Base-by-base conservation (phyloP, 1,140 invertebrate genomes). In the Proctacanthus coquilletti region DNA sequence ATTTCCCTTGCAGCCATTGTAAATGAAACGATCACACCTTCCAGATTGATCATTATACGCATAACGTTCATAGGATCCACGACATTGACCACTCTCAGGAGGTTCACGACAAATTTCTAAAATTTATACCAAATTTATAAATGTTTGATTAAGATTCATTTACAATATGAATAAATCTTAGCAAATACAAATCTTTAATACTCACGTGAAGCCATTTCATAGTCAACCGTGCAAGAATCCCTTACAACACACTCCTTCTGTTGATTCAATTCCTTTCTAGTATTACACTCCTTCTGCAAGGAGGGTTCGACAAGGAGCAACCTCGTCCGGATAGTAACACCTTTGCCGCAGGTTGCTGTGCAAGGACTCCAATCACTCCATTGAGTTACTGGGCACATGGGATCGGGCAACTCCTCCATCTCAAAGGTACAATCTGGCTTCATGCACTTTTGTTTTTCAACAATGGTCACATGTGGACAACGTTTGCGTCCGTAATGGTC, bases 1-100 rank as follows among this genome's bases (percentile, higher is more conserved):
- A 58, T 84, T 89, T n/a, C 85, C 85, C 27, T 79, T 68, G 52
- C 92, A 95, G 30, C 91, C 89, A 14, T 85, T 80, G 62, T 89
- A 96, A 15, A 63, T 66, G 56, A 96, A 95, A 15, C 77, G 72
- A 17, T 78, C 62, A 56, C 89, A 95, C 55, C 74, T 78, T 34
- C 71, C 63, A 48, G 77, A 75, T 17, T 64, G 60, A 0, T 68
- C 50, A 55, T 88, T 77, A 61, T 82, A 95, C 36, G 80, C 76
- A 78, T 82, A 95, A 30, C 85, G 70, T 45, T 76, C 71, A 52
- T 84, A 86, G 45, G 72, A 70, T 2, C 83, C 84, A 35, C 79
- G 69, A 55, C 92, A 97, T 0, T 81, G 83, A 13, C 89, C 89
- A 29, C 59, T 56, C 32, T 85, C 75, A 2, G 68, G 59, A 23